Evolutionary conservation across 2,797 vertebrate genomes (phyloP).

Genomic region (Amblyraja radiata): DNA sequence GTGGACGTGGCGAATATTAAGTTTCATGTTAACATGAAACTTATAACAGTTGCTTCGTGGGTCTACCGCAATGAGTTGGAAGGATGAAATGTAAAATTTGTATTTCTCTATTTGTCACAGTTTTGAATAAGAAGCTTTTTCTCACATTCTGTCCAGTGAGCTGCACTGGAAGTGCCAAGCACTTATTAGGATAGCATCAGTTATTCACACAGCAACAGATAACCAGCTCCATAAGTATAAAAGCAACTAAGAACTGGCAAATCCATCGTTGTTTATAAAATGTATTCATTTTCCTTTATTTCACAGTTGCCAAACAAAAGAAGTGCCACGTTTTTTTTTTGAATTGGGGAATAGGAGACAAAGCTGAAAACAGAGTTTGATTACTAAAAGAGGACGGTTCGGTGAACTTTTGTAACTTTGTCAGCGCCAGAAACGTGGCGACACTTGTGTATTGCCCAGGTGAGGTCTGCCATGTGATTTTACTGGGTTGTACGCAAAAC

Average conservation of each 20-base stretch:
- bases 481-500: too few species aligned
- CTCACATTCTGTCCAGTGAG: background rate
- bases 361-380: background rate
- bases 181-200: background rate
- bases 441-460: too few species aligned
- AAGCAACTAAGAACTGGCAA: background rate
- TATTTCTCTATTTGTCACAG: background rate
- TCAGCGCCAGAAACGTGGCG: too few species aligned
- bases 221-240: background rate
- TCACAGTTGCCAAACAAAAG: background rate
- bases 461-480: too few species aligned
- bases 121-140: background rate
- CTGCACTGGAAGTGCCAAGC: background rate
- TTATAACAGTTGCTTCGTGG: background rate
- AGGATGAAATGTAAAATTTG: background rate
- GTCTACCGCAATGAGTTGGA: background rate
- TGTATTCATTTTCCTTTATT: background rate
- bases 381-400: background rate
- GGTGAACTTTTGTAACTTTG: too few species aligned
- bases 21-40: background rate
- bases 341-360: background rate
- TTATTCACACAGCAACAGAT: conserved; percentile 21
- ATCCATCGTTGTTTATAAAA: background rate
- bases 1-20: background rate
- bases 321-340: background rate